Evolutionary conservation across 1,140 invertebrate species (phyloP).

Genomic region (Oryzaephilus surinamensis): DNA sequence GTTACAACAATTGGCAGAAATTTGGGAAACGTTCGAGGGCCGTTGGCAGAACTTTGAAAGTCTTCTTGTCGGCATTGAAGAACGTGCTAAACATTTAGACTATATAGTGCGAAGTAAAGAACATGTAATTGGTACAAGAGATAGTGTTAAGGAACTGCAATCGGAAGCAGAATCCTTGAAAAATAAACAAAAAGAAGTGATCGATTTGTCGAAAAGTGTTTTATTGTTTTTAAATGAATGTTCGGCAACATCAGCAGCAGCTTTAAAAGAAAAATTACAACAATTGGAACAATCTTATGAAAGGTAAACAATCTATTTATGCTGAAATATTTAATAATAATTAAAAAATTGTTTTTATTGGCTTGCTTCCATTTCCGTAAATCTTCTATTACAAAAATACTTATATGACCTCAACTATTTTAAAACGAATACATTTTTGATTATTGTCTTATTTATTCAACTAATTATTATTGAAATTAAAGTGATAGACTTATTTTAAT

Average conservation of each 20-base stretch:
- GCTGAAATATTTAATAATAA: no score
- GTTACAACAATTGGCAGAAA: slow-evolving; percentile 53
- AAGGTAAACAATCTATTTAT: slow-evolving; percentile 45
- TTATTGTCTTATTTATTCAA: no score
- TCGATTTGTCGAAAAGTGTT: slow-evolving; percentile 43
- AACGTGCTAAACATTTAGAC: slow-evolving; percentile 64
- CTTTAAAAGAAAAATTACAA: slow-evolving; percentile 44
- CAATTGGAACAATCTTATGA: slow-evolving; percentile 43
- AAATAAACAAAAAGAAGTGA: slow-evolving; percentile 43
- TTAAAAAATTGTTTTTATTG: no score
- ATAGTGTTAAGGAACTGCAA: slow-evolving; percentile 54
- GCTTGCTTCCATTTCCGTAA: no score
- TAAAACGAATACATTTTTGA: no score
- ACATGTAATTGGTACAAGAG: slow-evolving; percentile 57
- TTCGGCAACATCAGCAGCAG: slow-evolving; percentile 42
- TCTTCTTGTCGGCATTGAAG: slow-evolving; percentile 50
- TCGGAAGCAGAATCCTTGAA: slow-evolving; percentile 46
- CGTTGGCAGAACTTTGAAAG: slow-evolving; percentile 54
- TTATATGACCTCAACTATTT: no score
- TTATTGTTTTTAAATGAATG: slow-evolving; percentile 45
- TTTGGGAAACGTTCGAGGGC: slow-evolving; percentile 69
- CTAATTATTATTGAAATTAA: no score
- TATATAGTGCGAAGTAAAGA: slow-evolving; percentile 57
- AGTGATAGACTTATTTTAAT: no score
- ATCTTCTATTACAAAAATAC: no score